phyloP scores from a whole-genome alignment of 2,113 vertebrate species.

The Dasyurus viverrinus region DNA sequence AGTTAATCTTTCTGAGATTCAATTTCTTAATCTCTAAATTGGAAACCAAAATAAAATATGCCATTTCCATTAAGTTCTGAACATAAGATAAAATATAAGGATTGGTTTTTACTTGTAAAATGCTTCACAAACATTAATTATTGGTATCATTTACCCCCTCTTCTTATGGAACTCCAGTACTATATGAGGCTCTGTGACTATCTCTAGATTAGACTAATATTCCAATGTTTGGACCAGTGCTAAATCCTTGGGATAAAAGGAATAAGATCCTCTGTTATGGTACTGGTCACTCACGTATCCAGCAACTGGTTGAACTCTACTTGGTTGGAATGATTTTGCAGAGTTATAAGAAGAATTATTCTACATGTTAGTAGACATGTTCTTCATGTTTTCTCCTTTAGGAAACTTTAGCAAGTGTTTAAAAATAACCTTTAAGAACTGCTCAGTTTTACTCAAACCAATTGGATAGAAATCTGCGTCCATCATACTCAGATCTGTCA shows the following conservation, averaged over 20 bases:
- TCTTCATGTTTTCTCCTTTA: conserved; percentile 70
- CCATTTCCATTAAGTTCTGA: background rate
- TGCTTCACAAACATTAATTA: background rate
- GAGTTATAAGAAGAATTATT: conserved; percentile 77
- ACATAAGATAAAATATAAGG: background rate
- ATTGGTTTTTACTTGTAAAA: background rate
- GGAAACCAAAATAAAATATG: background rate
- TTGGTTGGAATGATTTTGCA: conserved; percentile 66
- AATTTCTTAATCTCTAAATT: background rate
- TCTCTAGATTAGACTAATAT: background rate
- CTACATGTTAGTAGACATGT: conserved; percentile 76
- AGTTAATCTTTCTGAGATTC: background rate
- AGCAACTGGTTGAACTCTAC: conserved; percentile 60
- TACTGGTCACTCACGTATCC: too few relatives aligned
- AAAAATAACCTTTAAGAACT: conserved; percentile 81
- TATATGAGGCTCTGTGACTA: conserved; percentile 27
- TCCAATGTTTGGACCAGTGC: background rate
- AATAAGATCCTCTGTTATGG: background rate
- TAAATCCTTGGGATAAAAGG: conserved; percentile 30
- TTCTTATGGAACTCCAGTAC: conserved; percentile 44
- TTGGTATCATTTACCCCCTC: background rate
- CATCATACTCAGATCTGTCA: conserved; percentile 74
- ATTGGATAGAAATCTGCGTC: conserved; percentile 74
- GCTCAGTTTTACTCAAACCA: conserved; percentile 72
- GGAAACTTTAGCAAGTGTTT: conserved; percentile 80